Evolutionary conservation across 2,113 vertebrate genomes (phyloP), one percentile per base, ranked within the genome.

Genomic region (Nothocercus nigrocapillus): DNA sequence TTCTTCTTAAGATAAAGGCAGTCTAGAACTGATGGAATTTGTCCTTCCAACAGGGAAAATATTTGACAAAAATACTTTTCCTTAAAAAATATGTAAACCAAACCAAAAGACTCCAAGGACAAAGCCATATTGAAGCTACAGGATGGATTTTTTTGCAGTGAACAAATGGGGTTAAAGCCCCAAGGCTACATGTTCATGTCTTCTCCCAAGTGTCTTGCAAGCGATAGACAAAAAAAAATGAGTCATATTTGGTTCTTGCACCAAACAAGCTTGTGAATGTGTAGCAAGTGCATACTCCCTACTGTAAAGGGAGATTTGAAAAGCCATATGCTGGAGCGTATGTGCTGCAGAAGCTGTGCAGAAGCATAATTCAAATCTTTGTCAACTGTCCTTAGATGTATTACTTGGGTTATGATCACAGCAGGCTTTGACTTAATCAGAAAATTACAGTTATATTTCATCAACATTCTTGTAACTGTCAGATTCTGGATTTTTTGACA

Each of bases 261-360:
- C 34, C 51, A 42, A 81, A 51, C 32, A 56, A 32, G 61, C 77
- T 72, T 90, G 85, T 88, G 79, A 96, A 89, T 77, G 76, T 3
- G 2, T 81, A 90, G 44, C 81, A 79, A 92, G 69, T 64, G 38
- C 62, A 73, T 62, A 75, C 84, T 92, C 67, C 78, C 47, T 87
- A 13, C 86, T 87, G 66, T 45, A 92, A 82, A 79, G 30, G 66
- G 73, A 89, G 38, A 51, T 89, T 91, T 87, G 42, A 62, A 83
- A 90, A 84, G 61, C 82, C 85, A 83, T 93, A 93, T 93, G 91
- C 68, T 91, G 76, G 45, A 93, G 61, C 14, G 38, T 95, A 88
- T 94, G 91, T 83, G 76, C 85, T 90, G 61, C 64, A 85, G 89
- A 93, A 94, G 51, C 64, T 38, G 25, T 91, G 91, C 61, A 45